Conservation (phyloP, 2,797 vertebrate genomes). For the Bufotes viridis region DNA sequence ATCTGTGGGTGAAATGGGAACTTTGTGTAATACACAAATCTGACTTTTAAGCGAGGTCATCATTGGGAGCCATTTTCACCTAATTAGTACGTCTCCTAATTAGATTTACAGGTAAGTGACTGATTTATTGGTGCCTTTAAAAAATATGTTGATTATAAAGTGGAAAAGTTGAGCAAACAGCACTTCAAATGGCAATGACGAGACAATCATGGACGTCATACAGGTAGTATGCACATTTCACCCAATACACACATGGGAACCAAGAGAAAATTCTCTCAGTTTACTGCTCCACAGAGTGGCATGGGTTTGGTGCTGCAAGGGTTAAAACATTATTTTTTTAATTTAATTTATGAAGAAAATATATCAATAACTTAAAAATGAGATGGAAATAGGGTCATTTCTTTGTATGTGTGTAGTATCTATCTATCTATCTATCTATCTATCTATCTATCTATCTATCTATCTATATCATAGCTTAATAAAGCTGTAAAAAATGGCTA, state of each 20-base stretch:
- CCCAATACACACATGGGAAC: constrained; percentile 30
- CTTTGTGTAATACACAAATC: constrained; percentile 70
- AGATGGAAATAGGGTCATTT: too few relatives aligned
- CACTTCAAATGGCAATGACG: constrained; percentile 72
- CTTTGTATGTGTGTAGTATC: too few relatives aligned
- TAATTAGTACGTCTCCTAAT: constrained; percentile 89
- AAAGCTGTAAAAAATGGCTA: too few relatives aligned
- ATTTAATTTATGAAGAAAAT: not conserved
- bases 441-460: too few relatives aligned
- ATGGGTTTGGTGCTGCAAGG: not conserved
- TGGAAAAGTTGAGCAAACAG: constrained; percentile 81
- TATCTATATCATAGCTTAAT: too few relatives aligned
- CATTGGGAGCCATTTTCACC: constrained; percentile 75
- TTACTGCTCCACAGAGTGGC: not conserved
- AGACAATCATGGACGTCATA: constrained; percentile 65
- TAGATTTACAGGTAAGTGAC: constrained; percentile 87
- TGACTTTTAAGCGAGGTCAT: constrained; percentile 62
- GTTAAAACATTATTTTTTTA: not conserved
- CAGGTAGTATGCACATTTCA: constrained; percentile 37
- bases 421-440: too few relatives aligned
- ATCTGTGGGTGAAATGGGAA: constrained; percentile 75
- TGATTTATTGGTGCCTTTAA: constrained; percentile 78
- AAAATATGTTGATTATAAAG: constrained; percentile 79
- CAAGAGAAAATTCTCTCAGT: not conserved
- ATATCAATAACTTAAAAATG: not conserved